Conservation (phyloP, 1,140 invertebrate species). For the Drosophila repletoides region DNA sequence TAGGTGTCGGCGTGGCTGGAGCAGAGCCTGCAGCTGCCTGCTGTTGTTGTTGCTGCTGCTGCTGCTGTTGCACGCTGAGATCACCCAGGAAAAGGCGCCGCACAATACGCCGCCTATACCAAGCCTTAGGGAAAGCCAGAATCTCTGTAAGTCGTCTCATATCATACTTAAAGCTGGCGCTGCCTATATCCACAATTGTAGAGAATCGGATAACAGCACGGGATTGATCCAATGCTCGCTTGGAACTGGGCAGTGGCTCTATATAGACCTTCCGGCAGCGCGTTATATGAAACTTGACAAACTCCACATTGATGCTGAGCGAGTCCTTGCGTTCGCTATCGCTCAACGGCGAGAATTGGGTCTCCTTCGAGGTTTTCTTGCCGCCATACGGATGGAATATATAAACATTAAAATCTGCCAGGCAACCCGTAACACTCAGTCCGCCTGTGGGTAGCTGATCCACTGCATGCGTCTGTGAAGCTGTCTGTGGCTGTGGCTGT, state of each 20-base stretch:
- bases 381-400: conserved; percentile 99
- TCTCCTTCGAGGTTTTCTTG: conserved; percentile 92
- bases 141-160: conserved; percentile 99
- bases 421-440: conserved; percentile 93
- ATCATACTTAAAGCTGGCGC: conserved; percentile 99
- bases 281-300: conserved; percentile 97
- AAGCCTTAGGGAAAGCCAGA: conserved; percentile 98
- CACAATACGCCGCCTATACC: conserved; percentile 97
- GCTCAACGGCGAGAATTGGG: conserved; percentile 92
- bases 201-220: conserved; percentile 94
- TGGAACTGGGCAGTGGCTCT: conserved; percentile 84
- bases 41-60: conserved; percentile 62
- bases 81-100: conserved; percentile 96
- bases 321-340: conserved; percentile 97
- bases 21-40: conserved; percentile 40
- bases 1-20: conserved; percentile 60
- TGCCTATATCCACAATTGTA: conserved; percentile 97
- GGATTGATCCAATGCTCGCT: conserved; percentile 84
- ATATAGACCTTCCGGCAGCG: conserved; percentile 93
- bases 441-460: conserved; percentile 72
- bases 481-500: conserved; percentile 20
- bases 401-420: conserved; percentile 98
- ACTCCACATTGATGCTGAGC: conserved; percentile 97
- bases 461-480: conserved; percentile 56
- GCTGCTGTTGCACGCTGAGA: conserved; percentile 85